Evolutionary conservation across 2,888 invertebrate species (phyloP).

Genomic region (Synanthedon formicaeformis): DNA sequence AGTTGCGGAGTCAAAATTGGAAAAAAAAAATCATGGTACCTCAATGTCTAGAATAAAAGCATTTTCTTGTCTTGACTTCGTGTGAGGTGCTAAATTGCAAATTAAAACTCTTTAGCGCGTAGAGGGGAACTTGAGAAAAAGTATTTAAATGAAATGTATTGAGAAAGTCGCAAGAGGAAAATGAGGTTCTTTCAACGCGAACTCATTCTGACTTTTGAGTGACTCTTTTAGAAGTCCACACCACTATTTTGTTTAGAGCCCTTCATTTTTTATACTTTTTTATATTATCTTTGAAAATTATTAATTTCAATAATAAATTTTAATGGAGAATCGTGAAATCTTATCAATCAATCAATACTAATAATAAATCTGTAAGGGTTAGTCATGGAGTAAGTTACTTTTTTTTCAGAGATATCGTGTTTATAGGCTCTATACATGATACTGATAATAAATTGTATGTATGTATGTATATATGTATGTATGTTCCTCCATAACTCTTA

Average conservation of each 20-base stretch:
- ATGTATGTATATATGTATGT: too few species aligned
- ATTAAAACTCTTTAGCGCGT: conserved; percentile 54
- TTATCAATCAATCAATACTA: too few species aligned
- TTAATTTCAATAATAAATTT: too few species aligned
- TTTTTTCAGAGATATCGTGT: too few species aligned
- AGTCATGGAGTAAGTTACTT: too few species aligned
- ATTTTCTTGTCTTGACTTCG: conserved; percentile 44
- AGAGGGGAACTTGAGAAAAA: conserved; percentile 37
- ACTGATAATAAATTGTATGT: too few species aligned
- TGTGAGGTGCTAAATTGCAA: conserved; percentile 47
- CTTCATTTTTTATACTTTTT: conserved; percentile 12
- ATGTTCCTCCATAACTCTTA: too few species aligned
- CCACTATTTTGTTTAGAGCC: conserved; percentile 26
- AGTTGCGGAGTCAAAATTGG: neutral
- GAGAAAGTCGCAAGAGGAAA: conserved; percentile 58
- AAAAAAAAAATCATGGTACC: neutral
- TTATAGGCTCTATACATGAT: too few species aligned
- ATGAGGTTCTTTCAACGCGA: conserved; percentile 61
- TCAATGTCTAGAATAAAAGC: conserved; percentile 20
- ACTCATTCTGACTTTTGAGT: conserved; percentile 47
- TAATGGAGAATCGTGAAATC: too few species aligned
- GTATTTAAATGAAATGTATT: conserved; percentile 68
- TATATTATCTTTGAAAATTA: neutral
- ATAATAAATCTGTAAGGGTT: too few species aligned
- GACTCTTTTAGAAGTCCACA: conserved; percentile 48